Evolutionary conservation across 1,140 invertebrate species (phyloP), one percentile per base, ranked within the genome.

Genomic region (Drosophila sechellia): DNA sequence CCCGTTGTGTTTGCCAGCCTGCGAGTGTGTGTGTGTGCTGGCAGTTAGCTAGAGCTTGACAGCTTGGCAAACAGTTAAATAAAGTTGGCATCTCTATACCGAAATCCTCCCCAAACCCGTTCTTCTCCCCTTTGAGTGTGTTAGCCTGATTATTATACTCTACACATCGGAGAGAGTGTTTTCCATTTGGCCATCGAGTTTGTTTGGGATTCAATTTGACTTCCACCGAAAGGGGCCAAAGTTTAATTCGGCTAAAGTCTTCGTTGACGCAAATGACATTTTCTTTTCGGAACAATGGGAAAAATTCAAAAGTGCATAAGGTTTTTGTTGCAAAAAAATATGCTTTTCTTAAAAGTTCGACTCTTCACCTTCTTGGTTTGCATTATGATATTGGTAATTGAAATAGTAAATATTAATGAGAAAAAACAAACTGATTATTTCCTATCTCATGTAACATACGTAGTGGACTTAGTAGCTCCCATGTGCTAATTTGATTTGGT

Each of bases 41-140:
- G 79, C 83, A 81, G 83, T 87, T 87, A 87, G 83, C 79, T 83
- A 83, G 65, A 79, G 83, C 83, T 86, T 87, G 83, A 87, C 83
- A 87, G 83, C 79, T 86, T 83, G 79, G 83, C 83, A 86, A 86
- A 86, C 83, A 86, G 83, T 87, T 86, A 86, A 86, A 86, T 86
- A 86, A 87, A 86, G 83, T 86, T 86, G 83, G 83, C 83, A 70
- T 70, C 43, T 49, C 37, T 31, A 65, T 22, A 13, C 43, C 40
- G 27, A 46, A 46, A 31, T 12, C 15, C 37, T 10, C 12, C 8
- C 12, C 15, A 40, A 15, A 1, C 25, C 46, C 12, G 1, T 22
- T 5, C 4, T 2, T 4, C 2, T 8, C 11, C 15, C 35, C 75
- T 40, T 17, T 20, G 34, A 39, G 42, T 56, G 59, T 72, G 55